These are phyloP conservation scores for Centropus unirufus DNA, from an alignment of 2,113 vertebrate genomes.

Conservation along the genomic window DNA sequence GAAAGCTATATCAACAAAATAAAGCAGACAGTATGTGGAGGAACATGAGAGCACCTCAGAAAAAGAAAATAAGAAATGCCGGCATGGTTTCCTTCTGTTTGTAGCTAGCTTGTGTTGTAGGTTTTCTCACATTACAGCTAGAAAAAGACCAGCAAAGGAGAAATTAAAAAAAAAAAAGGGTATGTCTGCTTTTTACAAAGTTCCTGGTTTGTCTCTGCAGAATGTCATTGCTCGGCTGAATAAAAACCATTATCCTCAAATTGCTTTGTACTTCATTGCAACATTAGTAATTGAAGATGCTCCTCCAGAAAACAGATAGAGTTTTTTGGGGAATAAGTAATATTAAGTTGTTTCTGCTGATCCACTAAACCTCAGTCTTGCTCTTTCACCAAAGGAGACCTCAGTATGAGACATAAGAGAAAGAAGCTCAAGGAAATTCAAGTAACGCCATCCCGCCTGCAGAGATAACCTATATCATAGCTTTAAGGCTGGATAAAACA, in stretches of 20 bases:
- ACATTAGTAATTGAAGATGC: slow-evolving; percentile 31
- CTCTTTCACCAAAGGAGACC: neutral
- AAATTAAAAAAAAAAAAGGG: neutral
- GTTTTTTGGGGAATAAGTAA: neutral
- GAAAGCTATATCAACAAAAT: neutral
- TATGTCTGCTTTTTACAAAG: neutral
- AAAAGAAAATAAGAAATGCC: neutral
- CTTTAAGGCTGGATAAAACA: neutral
- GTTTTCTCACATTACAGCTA: neutral
- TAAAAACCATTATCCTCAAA: neutral
- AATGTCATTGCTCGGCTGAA: neutral
- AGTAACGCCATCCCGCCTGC: neutral
- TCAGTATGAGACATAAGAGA: neutral
- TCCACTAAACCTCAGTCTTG: neutral
- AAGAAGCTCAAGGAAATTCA: neutral
- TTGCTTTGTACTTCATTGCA: neutral
- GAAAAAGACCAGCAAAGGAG: neutral
- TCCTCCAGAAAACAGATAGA: slow-evolving; percentile 25
- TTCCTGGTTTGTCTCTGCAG: neutral
- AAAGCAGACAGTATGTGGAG: neutral
- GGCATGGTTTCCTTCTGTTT: neutral
- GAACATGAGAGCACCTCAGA: neutral
- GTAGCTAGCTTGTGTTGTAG: neutral
- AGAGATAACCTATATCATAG: neutral
- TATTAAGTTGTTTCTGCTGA: neutral